Evolutionary conservation across 2,797 vertebrate genomes (phyloP).

Genomic region (Macropus fuliginosus): DNA sequence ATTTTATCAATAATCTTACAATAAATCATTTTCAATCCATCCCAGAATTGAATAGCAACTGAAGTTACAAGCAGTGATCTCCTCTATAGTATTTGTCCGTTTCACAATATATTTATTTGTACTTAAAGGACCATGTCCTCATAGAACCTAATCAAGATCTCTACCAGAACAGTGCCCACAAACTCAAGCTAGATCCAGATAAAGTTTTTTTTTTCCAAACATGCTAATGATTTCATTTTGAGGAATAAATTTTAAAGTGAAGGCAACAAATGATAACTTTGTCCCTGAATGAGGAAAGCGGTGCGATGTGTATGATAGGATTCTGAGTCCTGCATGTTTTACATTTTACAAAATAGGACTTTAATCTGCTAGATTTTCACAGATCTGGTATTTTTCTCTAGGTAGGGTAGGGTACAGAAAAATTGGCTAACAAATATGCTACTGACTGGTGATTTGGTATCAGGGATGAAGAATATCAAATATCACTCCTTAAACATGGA

Average conservation of each 20-base stretch:
- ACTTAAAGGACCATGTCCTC: conserved; percentile 20
- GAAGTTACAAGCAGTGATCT: neutral
- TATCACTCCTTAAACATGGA: neutral
- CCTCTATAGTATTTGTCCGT: neutral
- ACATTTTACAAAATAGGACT: conserved; percentile 11
- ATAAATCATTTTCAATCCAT: conserved; percentile 43
- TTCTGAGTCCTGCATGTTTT: neutral
- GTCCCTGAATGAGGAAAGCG: conserved; percentile 9
- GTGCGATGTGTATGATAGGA: neutral
- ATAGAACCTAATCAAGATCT: neutral
- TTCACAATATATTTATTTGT: conserved; percentile 13
- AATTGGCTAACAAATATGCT: neutral
- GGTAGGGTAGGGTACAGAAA: neutral
- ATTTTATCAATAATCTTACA: conserved; percentile 9
- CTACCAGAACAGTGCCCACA: neutral
- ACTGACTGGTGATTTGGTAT: conserved; percentile 14
- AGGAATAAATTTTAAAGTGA: conserved; percentile 17
- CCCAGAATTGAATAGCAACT: conserved; percentile 11
- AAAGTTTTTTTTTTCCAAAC: conserved; percentile 13
- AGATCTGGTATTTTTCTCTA: conserved; percentile 8
- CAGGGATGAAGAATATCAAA: neutral
- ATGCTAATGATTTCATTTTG: neutral
- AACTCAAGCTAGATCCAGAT: neutral
- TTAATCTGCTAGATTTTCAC: conserved; percentile 22
- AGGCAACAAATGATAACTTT: conserved; percentile 12